Conservation (phyloP, 2,797 vertebrate genomes). For the Alectoris magna region DNA sequence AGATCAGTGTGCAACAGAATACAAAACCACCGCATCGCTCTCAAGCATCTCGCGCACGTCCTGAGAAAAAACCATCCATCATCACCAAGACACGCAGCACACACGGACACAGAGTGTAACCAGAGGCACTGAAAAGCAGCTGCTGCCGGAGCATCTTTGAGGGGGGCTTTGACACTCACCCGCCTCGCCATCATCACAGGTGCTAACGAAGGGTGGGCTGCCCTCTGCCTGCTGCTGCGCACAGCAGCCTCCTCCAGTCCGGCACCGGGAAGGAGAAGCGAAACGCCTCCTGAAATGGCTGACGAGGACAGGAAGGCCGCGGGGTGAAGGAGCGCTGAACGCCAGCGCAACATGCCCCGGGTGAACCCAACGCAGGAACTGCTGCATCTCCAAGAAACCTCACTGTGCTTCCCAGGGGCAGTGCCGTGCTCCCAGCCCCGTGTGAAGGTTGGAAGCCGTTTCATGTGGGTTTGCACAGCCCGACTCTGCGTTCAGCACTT, state of each 20-base stretch:
- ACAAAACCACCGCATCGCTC: neutral
- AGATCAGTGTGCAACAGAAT: neutral
- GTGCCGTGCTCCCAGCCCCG: neutral
- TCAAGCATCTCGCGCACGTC: neutral
- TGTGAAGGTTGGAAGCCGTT: neutral
- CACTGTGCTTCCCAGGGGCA: no score
- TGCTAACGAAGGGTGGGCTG: neutral
- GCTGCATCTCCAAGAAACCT: no score
- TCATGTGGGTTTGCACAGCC: neutral
- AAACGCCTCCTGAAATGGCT: neutral
- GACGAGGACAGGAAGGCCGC: neutral
- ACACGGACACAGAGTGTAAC: rapidly evolving
- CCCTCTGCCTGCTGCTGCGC: constrained; percentile 39
- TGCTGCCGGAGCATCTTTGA: neutral
- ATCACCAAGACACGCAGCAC: rapidly evolving
- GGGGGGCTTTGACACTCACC: no score
- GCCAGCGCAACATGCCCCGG: rapidly evolving
- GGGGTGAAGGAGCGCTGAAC: rapidly evolving
- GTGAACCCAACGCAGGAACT: neutral
- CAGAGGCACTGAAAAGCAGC: rapidly evolving
- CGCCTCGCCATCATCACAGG: rapidly evolving
- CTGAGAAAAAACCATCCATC: neutral
- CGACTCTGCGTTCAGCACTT: neutral
- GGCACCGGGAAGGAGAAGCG: rapidly evolving
- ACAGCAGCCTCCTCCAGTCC: neutral